Evolutionary conservation across 2,113 vertebrate genomes (phyloP).

Genomic region (Mellivora capensis): DNA sequence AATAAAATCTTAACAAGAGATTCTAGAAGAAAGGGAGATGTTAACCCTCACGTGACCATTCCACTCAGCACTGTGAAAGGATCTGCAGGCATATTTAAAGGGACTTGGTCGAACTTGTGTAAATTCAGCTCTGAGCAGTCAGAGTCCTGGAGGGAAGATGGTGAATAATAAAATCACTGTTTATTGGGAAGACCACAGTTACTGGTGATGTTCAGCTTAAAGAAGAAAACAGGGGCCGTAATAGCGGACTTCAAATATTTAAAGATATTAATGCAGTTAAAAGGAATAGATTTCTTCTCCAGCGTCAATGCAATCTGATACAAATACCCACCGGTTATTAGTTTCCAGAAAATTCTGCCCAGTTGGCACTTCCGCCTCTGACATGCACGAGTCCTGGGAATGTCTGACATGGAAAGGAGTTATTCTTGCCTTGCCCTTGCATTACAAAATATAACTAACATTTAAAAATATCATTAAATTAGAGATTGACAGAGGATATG

Average conservation of each 20-base stretch:
- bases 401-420: rapidly evolving
- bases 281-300: background rate
- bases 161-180: too few relatives aligned
- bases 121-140: rapidly evolving
- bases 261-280: background rate
- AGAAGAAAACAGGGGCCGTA: background rate
- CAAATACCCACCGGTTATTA: background rate
- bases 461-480: too few relatives aligned
- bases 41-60: rapidly evolving
- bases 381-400: background rate
- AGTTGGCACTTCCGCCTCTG: rapidly evolving
- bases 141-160: rapidly evolving
- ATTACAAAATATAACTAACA: background rate
- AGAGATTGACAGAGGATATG: background rate
- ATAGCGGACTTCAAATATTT: background rate
- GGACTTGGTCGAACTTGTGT: rapidly evolving
- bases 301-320: rapidly evolving
- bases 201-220: background rate
- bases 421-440: background rate
- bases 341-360: background rate
- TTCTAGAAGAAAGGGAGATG: background rate
- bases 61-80: background rate
- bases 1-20: background rate
- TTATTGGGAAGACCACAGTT: background rate
- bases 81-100: background rate